Conservation (phyloP, 1,140 invertebrate species). For the Bombus balteatus region DNA sequence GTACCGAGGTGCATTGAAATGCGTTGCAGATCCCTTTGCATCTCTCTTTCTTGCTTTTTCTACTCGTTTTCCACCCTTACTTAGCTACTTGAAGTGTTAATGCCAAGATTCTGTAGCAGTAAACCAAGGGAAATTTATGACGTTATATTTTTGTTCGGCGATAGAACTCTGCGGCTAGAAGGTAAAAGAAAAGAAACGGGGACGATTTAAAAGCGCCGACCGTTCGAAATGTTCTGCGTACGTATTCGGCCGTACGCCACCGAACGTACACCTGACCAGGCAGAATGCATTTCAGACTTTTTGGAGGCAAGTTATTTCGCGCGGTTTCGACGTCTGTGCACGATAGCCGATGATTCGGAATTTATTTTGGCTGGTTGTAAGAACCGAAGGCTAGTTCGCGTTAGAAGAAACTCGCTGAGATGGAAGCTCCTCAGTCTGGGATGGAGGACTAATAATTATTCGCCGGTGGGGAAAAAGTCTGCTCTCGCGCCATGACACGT, state of each 20-base stretch:
- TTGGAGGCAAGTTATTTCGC: slow-evolving; percentile 2
- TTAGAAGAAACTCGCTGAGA: not conserved
- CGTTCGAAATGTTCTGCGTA: slow-evolving; percentile 15
- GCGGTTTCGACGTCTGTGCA: not conserved
- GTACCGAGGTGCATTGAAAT: not conserved
- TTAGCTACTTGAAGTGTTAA: slow-evolving; percentile 60
- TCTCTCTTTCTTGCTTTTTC: not conserved
- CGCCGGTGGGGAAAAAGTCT: not conserved
- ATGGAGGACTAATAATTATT: not conserved
- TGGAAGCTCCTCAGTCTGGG: not conserved
- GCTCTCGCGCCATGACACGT: not conserved
- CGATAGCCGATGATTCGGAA: slow-evolving; percentile 1
- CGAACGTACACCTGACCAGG: not conserved
- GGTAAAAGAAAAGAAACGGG: slow-evolving; percentile 5
- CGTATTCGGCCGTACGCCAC: too few species aligned
- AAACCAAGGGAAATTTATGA: slow-evolving; percentile 68
- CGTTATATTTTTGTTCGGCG: slow-evolving; percentile 39
- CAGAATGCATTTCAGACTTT: slow-evolving; percentile 6
- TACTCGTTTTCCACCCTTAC: not conserved
- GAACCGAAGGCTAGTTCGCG: too few species aligned
- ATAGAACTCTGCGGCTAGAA: not conserved
- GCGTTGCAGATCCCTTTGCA: not conserved
- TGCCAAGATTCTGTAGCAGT: slow-evolving; percentile 60
- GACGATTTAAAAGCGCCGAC: slow-evolving; percentile 53
- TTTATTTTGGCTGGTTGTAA: not conserved